Evolutionary conservation across 37 sponge, comb jelly and placozoan species (phyloP).

Genomic region (Eunapius fragilis): DNA sequence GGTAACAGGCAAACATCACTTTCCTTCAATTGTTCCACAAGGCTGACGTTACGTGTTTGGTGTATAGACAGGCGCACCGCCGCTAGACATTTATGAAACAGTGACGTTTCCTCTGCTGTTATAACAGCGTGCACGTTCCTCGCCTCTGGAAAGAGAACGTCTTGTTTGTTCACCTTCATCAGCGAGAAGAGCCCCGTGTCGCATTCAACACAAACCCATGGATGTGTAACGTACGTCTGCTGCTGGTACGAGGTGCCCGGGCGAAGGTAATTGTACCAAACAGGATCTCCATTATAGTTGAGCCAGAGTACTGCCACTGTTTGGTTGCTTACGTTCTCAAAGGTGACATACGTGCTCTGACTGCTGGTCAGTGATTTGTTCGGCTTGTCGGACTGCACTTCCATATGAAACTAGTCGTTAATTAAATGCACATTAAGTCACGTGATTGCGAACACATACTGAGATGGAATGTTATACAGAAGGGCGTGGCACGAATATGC

Average conservation of each 20-base stretch:
- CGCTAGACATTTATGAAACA: not conserved
- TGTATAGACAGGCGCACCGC: not conserved
- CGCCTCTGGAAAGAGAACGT: not conserved
- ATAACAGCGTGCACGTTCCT: not conserved
- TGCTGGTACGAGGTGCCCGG: not conserved
- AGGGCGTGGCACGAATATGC: not conserved
- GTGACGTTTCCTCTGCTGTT: not conserved
- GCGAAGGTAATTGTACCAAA: not conserved
- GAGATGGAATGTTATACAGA: not conserved
- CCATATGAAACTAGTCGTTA: no score
- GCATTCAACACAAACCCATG: conserved; percentile 4
- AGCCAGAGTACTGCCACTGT: conserved; percentile 2
- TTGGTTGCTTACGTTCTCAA: not conserved
- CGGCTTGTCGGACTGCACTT: not conserved
- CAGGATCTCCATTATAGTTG: conserved; percentile 7
- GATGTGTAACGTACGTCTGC: conserved; percentile 15
- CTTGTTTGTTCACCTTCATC: conserved; percentile 9
- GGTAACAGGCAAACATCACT: not conserved
- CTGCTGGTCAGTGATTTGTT: not conserved
- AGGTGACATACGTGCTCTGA: not conserved
- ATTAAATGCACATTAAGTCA: no score
- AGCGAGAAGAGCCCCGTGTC: not conserved
- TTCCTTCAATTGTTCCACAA: not conserved
- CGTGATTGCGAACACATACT: no score
- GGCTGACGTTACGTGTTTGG: not conserved